Conservation (phyloP, 2,888 invertebrate species). For the Malthinus flaveolus region DNA sequence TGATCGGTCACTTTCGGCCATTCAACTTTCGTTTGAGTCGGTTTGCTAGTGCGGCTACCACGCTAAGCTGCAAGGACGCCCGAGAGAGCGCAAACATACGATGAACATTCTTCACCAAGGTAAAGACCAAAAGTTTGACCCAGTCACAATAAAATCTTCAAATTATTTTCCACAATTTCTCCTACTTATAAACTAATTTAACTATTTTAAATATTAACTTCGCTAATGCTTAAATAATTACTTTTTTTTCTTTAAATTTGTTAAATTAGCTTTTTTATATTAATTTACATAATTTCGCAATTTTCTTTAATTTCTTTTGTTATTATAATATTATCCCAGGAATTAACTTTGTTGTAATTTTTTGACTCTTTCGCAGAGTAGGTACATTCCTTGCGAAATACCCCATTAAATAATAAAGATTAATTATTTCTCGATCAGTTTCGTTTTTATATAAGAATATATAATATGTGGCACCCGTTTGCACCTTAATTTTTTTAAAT, state of each 20-base stretch:
- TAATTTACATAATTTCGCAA: too few species aligned
- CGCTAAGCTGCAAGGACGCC: conserved; percentile 42
- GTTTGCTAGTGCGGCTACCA: conserved; percentile 36
- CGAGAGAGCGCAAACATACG: conserved; percentile 24
- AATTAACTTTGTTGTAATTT: too few species aligned
- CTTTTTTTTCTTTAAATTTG: conserved; percentile 4
- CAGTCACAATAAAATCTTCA: conserved; percentile 18
- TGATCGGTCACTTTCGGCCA: conserved; percentile 45
- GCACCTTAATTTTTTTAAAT: too few species aligned
- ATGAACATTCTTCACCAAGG: conserved; percentile 28
- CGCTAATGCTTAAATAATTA: conserved; percentile 5
- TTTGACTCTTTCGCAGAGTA: too few species aligned
- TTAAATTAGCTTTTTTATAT: not conserved
- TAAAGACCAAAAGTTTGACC: conserved; percentile 28
- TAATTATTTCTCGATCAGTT: too few species aligned
- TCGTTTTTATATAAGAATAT: too few species aligned
- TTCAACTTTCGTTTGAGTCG: conserved; percentile 44
- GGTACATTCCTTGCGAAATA: too few species aligned
- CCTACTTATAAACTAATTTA: not conserved
- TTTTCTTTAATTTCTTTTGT: too few species aligned
- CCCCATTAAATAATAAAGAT: too few species aligned
- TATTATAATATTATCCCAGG: too few species aligned
- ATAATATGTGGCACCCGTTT: too few species aligned
- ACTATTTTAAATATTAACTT: conserved; percentile 1
- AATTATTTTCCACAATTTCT: conserved; percentile 10